These are phyloP conservation scores for Stegodyphus mimosarum DNA, from an alignment of 1,140 invertebrate genomes.

Conservation along the genomic window DNA sequence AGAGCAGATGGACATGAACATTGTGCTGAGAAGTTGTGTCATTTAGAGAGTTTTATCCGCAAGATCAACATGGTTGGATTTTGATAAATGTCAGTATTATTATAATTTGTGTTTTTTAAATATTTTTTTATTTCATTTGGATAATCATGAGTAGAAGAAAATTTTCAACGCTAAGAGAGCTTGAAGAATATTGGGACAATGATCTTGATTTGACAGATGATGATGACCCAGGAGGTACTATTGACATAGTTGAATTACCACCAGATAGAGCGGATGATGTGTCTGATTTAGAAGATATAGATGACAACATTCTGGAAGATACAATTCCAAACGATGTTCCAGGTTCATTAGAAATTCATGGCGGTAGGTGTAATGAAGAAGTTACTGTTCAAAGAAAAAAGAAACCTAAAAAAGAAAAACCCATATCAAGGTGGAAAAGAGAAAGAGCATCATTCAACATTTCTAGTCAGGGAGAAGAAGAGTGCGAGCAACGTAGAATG, in stretches of 20 bases:
- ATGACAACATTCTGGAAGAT: slow-evolving; percentile 19
- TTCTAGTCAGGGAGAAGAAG: slow-evolving; percentile 15
- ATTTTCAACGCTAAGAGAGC: slow-evolving; percentile 11
- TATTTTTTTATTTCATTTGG: too few species aligned
- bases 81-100: too few species aligned
- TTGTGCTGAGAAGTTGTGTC: slow-evolving; percentile 16
- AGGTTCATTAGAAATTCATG: slow-evolving; percentile 17
- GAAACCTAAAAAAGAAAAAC: too few species aligned
- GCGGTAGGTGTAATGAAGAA: slow-evolving; percentile 15
- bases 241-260: slow-evolving; percentile 19
- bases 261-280: slow-evolving; percentile 17
- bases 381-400: slow-evolving; percentile 5
- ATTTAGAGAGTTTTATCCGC: slow-evolving; percentile 2
- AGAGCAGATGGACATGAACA: slow-evolving; percentile 18
- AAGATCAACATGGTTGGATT: slow-evolving; percentile 7
- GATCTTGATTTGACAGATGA: slow-evolving; percentile 19
- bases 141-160: slow-evolving; percentile 20
- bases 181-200: slow-evolving; percentile 19
- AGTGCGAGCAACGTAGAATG: slow-evolving; percentile 17
- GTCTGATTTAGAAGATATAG: slow-evolving; percentile 19
- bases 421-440: too few species aligned
- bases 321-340: slow-evolving; percentile 12
- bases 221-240: slow-evolving; percentile 12
- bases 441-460: slow-evolving; percentile 19
- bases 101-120: too few species aligned